Evolutionary conservation across 2,888 invertebrate genomes (phyloP).

Genomic region (Trissoscelio sp.): DNA sequence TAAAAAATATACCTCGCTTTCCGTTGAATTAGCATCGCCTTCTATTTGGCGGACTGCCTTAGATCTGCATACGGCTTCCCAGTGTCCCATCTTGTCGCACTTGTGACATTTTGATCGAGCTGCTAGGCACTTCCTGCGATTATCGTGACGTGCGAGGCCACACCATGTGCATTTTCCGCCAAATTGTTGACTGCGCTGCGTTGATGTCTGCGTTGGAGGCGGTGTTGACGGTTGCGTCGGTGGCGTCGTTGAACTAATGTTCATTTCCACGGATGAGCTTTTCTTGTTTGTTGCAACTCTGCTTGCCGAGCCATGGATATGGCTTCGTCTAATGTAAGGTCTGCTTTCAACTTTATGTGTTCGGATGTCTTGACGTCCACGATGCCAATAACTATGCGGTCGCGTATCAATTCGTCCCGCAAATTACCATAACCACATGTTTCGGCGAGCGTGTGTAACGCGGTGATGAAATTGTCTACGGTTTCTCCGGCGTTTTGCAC

Average conservation of each 20-base stretch:
- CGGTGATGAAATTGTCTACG: constrained; percentile 67
- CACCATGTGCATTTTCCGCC: no score
- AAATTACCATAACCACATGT: constrained; percentile 70
- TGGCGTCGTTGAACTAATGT: no score
- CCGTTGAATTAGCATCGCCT: neutral
- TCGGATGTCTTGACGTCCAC: constrained; percentile 67
- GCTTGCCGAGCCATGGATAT: constrained; percentile 28
- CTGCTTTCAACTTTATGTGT: constrained; percentile 66
- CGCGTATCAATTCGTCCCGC: constrained; percentile 72
- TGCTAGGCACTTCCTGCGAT: constrained; percentile 68
- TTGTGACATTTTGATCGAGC: constrained; percentile 59
- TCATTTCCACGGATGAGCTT: neutral
- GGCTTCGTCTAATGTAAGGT: constrained; percentile 66
- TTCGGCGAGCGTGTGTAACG: constrained; percentile 67
- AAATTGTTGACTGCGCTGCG: constrained; percentile 4
- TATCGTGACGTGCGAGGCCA: constrained; percentile 30
- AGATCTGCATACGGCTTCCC: constrained; percentile 64
- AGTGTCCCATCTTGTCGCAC: constrained; percentile 70
- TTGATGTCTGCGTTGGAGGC: neutral
- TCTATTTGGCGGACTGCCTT: constrained; percentile 3
- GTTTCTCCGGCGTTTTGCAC: constrained; percentile 34
- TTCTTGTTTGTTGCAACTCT: constrained; percentile 43
- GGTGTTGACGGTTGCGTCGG: no score
- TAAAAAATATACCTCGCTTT: neutral
- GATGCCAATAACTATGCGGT: constrained; percentile 73